Percentiles rank a stretch among this genome's conserved stretches.
phyloP scores from a whole-genome alignment of 2,888 invertebrate genomes.

The Cinara cedri region DNA sequence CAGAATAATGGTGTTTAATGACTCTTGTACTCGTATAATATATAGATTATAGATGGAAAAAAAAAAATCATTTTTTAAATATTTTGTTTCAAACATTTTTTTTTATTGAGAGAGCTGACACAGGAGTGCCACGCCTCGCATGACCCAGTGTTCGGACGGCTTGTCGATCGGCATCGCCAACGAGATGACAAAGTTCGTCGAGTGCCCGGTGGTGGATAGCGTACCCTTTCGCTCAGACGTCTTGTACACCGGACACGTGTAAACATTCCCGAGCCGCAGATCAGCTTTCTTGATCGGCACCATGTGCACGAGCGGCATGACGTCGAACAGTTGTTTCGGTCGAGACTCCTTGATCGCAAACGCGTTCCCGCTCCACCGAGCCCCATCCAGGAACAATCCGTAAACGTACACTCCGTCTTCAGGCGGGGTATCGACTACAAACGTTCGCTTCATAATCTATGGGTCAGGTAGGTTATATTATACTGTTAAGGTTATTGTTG shows the following conservation, averaged over 20 bases:
- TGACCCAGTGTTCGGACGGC: constrained; percentile 78
- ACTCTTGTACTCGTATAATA: too few species aligned
- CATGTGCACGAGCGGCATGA: constrained; percentile 80
- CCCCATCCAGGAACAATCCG: constrained; percentile 84
- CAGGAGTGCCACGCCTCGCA: constrained; percentile 78
- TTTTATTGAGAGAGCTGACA: constrained; percentile 75
- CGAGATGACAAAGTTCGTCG: constrained; percentile 82
- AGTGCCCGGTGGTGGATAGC: constrained; percentile 82
- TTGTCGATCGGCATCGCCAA: constrained; percentile 73
- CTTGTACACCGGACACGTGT: constrained; percentile 80
- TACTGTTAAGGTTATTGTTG: too few species aligned
- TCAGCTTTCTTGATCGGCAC: constrained; percentile 68
- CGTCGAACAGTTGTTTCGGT: constrained; percentile 80
- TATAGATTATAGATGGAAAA: too few species aligned
- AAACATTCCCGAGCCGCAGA: constrained; percentile 68
- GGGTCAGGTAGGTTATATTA: too few species aligned
- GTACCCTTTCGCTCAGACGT: constrained; percentile 80
- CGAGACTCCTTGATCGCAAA: constrained; percentile 70
- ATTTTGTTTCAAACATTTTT: too few species aligned
- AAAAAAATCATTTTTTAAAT: too few species aligned
- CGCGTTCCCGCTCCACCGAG: constrained; percentile 76
- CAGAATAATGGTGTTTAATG: too few species aligned
- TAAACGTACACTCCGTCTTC: constrained; percentile 74
- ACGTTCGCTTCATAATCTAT: background rate
- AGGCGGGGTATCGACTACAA: constrained; percentile 60